Conservation (phyloP, 1,140 invertebrate genomes). For the Dryas iulia region DNA sequence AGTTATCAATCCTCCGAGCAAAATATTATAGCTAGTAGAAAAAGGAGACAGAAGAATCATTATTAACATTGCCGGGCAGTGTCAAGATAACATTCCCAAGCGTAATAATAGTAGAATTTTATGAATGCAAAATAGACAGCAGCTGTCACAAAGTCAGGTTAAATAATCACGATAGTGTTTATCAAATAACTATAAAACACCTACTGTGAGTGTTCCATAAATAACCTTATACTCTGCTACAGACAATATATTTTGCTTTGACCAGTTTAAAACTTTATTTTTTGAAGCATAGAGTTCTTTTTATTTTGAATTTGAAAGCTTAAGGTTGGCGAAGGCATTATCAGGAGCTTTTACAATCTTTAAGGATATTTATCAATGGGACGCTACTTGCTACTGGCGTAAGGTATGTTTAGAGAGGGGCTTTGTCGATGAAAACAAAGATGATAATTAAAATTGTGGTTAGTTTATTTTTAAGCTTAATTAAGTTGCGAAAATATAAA, state of each 20-base stretch:
- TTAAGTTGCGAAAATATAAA: not conserved
- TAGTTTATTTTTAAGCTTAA: not conserved
- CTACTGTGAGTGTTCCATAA: constrained; percentile 68
- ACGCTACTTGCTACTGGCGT: constrained; percentile 77
- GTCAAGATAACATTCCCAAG: constrained; percentile 47
- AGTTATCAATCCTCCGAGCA: not conserved
- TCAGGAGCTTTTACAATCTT: constrained; percentile 73
- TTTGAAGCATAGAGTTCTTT: constrained; percentile 33
- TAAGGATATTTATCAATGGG: constrained; percentile 78
- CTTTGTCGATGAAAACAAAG: constrained; percentile 44
- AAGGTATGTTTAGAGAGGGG: constrained; percentile 56
- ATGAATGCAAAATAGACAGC: constrained; percentile 64
- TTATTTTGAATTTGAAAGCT: constrained; percentile 40
- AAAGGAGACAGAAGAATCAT: constrained; percentile 33
- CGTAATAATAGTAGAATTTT: constrained; percentile 54
- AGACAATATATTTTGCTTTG: constrained; percentile 7
- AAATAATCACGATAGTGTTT: constrained; percentile 77
- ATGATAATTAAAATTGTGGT: not conserved
- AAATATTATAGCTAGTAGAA: not conserved
- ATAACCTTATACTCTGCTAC: constrained; percentile 57
- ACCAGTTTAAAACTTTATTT: constrained; percentile 40
- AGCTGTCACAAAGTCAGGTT: constrained; percentile 62
- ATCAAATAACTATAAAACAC: constrained; percentile 79
- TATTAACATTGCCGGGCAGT: constrained; percentile 47
- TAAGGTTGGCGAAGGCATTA: constrained; percentile 70